Conservation (phyloP, 2,888 invertebrate species). For the Eudemis profundana region DNA sequence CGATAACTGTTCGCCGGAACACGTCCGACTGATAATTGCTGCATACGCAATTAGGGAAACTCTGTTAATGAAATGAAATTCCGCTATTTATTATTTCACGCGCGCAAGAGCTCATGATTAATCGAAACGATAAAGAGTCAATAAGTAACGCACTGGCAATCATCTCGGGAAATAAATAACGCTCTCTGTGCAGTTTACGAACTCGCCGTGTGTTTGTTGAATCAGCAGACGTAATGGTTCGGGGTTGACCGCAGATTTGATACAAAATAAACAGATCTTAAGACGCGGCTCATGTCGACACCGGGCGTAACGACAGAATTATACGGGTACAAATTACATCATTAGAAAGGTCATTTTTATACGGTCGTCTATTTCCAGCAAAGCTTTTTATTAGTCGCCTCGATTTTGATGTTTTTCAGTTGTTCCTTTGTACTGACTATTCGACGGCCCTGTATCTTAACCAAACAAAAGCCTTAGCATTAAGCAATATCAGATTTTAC, state of each 20-base stretch:
- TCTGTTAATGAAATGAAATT: conserved; percentile 67
- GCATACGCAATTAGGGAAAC: conserved; percentile 71
- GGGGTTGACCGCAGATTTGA: conserved; percentile 48
- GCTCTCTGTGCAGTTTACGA: conserved; percentile 60
- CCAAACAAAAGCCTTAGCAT: conserved; percentile 44
- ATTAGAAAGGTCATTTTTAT: conserved; percentile 68
- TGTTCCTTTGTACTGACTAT: not conserved
- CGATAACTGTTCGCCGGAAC: conserved; percentile 63
- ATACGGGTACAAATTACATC: conserved; percentile 75
- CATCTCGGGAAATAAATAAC: conserved; percentile 53
- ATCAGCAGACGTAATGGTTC: conserved; percentile 23
- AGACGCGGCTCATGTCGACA: conserved; percentile 52
- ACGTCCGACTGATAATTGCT: conserved; percentile 70
- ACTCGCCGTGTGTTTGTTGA: conserved; percentile 44
- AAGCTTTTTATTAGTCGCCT: conserved; percentile 49
- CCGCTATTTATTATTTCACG: conserved; percentile 47
- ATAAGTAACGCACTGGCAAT: conserved; percentile 61
- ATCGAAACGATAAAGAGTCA: conserved; percentile 73
- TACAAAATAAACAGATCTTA: conserved; percentile 57
- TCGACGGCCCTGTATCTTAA: not conserved
- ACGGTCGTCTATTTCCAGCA: conserved; percentile 56
- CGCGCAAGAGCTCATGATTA: conserved; percentile 61
- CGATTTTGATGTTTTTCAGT: conserved; percentile 38
- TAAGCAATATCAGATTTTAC: conserved; percentile 56
- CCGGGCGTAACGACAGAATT: conserved; percentile 69